phyloP scores from a whole-genome alignment of 2,113 vertebrate genomes.

The Eleginops maclovinus region DNA sequence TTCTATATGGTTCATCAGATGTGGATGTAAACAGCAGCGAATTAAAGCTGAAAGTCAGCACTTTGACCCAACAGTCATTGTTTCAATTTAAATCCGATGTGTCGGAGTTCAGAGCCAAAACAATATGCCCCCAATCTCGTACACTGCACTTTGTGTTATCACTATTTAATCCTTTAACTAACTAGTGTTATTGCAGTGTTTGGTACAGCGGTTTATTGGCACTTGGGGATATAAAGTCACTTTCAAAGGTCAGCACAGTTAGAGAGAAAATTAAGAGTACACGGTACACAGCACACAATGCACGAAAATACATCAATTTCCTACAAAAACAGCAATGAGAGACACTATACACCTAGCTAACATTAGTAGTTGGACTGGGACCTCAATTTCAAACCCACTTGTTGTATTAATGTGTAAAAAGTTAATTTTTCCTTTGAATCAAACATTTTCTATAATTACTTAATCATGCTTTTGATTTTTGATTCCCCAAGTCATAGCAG shows the following conservation, averaged over 20 bases:
- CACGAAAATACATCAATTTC: slow-evolving; percentile 12
- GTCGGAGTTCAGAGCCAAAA: slow-evolving; percentile 19
- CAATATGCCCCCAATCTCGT: neutral
- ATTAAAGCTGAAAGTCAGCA: slow-evolving; percentile 28
- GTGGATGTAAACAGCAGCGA: slow-evolving; percentile 11
- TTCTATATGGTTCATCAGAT: slow-evolving; percentile 20
- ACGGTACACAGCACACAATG: neutral
- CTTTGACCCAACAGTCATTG: slow-evolving; percentile 7
- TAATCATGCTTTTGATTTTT: neutral
- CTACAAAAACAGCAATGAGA: slow-evolving; percentile 8
- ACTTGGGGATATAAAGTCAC: slow-evolving; percentile 25
- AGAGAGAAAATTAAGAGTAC: slow-evolving; percentile 32
- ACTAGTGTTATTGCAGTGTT: neutral
- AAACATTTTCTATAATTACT: neutral
- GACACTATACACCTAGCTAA: neutral
- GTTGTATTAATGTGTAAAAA: neutral
- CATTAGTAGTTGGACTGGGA: neutral
- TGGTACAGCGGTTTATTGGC: slow-evolving; percentile 17
- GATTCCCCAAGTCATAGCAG: neutral
- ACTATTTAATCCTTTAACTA: slow-evolving; percentile 16
- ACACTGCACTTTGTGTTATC: neutral
- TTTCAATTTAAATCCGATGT: slow-evolving; percentile 22
- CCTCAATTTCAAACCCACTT: neutral
- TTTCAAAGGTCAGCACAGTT: slow-evolving; percentile 46
- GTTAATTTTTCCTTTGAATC: neutral